These are phyloP conservation scores for Chaenocephalus aceratus DNA, from an alignment of 2,113 vertebrate species.

Conservation along the genomic window DNA sequence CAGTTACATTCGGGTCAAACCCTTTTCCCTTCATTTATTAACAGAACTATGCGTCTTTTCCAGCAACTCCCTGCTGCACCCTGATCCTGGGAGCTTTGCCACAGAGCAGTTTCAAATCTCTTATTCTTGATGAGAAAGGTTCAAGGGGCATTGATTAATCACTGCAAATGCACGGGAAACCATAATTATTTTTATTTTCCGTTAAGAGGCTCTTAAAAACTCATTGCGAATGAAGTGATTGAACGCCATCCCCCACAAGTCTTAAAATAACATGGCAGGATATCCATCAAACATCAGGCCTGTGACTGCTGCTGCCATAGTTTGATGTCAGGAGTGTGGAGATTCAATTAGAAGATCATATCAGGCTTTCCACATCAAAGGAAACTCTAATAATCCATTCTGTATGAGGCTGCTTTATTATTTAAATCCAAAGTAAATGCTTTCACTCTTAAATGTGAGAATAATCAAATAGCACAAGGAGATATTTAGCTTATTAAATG, in stretches of 20 bases:
- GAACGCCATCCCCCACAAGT: constrained; percentile 1
- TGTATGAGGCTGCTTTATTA: constrained; percentile 6
- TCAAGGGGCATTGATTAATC: not conserved
- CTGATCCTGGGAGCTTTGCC: constrained; percentile 13
- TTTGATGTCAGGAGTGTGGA: constrained; percentile 46
- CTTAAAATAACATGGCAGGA: constrained; percentile 22
- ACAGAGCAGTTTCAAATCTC: constrained; percentile 6
- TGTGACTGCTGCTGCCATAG: constrained; percentile 18
- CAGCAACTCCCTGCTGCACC: not conserved
- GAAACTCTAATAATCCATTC: constrained; percentile 11
- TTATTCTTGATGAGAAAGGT: constrained; percentile 19
- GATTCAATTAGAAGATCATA: constrained; percentile 59
- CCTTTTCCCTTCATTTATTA: not conserved
- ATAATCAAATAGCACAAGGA: not conserved
- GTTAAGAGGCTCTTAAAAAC: not conserved
- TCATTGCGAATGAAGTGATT: constrained; percentile 3
- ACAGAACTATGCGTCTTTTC: not conserved
- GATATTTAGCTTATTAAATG: not conserved
- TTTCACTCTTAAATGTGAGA: constrained; percentile 1
- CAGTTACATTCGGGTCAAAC: not conserved
- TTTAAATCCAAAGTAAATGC: constrained; percentile 8
- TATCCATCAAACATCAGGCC: constrained; percentile 16
- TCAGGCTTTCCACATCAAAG: constrained; percentile 29
- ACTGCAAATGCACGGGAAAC: constrained; percentile 1
- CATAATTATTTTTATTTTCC: not conserved